Evolutionary conservation across 2,888 invertebrate genomes (phyloP).

Genomic region (Sepioteuthis lessoniana): DNA sequence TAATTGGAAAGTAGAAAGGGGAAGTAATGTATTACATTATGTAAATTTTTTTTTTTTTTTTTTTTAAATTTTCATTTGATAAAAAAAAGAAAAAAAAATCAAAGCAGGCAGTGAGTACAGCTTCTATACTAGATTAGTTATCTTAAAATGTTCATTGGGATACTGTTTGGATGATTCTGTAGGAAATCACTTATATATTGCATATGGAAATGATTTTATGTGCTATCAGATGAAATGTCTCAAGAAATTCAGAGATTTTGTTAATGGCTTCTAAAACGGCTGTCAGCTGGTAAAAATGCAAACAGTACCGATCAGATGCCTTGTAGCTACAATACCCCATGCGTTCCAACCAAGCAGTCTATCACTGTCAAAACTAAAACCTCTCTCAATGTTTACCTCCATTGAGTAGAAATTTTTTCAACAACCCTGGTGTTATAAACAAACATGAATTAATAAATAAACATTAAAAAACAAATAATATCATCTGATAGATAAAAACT

Average conservation of each 20-base stretch:
- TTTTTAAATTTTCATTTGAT: neutral
- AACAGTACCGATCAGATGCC: constrained; percentile 33
- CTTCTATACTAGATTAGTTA: neutral
- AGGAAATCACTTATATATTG: neutral
- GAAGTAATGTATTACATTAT: neutral
- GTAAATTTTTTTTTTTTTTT: neutral
- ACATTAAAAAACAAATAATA: neutral
- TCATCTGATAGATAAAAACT: neutral
- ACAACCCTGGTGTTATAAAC: neutral
- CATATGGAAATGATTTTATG: neutral
- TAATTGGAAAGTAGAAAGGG: neutral
- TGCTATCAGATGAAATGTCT: neutral
- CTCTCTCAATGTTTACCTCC: neutral
- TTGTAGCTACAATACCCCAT: constrained; percentile 1
- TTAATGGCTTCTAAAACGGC: constrained; percentile 33
- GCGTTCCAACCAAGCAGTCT: constrained; percentile 33
- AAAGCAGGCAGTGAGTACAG: neutral
- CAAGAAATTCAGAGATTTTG: neutral
- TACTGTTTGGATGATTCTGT: neutral
- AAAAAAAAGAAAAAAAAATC: neutral
- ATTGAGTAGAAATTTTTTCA: neutral
- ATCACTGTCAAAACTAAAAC: constrained; percentile 6
- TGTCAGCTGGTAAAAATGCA: constrained; percentile 11
- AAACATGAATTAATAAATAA: neutral
- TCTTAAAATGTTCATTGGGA: neutral